Conservation (phyloP, 2,113 vertebrate genomes). For the Spea multiplicata region DNA sequence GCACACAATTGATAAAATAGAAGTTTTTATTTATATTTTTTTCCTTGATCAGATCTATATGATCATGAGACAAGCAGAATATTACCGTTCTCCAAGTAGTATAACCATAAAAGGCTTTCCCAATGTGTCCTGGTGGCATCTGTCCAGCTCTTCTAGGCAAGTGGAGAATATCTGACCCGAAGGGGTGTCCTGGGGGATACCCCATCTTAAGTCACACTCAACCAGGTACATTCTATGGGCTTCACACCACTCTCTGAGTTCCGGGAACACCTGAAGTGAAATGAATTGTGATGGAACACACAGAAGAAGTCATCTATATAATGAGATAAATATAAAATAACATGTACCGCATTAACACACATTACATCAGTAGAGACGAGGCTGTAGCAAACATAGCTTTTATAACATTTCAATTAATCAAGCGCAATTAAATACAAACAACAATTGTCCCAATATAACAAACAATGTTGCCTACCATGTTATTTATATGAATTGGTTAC, state of each 20-base stretch:
- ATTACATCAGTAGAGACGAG: no score
- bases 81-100: conserved; percentile 39
- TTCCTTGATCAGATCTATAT: background rate
- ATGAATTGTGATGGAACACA: background rate
- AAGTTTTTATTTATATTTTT: no score
- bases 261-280: conserved; percentile 34
- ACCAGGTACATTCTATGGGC: conserved; percentile 26
- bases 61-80: background rate
- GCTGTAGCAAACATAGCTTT: no score
- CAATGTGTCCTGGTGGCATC: conserved; percentile 30
- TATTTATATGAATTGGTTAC: background rate
- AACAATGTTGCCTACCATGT: no score
- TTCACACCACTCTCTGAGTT: conserved; percentile 42
- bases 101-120: conserved; percentile 34
- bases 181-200: conserved; percentile 37
- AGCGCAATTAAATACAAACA: no score
- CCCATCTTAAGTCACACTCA: conserved; percentile 46
- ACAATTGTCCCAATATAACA: no score
- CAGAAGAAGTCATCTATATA: no score
- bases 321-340: no score
- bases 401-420: no score
- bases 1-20: no score
- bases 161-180: conserved; percentile 32
- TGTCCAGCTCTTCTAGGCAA: conserved; percentile 37
- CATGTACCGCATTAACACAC: no score